These are phyloP conservation scores for Heteractis magnifica DNA, from an alignment of 92 coral and sea anemone species.

Conservation along the genomic window DNA sequence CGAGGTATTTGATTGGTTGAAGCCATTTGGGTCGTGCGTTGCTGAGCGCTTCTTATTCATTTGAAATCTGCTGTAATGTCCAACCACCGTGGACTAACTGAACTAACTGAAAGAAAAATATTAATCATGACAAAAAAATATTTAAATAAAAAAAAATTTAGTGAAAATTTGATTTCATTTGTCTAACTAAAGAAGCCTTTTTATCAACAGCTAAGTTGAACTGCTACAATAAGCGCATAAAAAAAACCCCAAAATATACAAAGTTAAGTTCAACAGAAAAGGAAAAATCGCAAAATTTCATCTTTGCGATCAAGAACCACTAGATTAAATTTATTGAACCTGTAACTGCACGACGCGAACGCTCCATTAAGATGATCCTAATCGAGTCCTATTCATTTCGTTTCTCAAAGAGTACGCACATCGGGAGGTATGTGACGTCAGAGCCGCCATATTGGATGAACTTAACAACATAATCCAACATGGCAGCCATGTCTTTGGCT, in stretches of 20 bases:
- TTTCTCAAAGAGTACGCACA: not conserved
- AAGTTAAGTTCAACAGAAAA: not conserved
- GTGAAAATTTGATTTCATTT: not conserved
- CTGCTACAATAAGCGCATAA: not conserved
- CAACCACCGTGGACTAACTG: not conserved
- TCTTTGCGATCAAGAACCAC: no score
- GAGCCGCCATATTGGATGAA: not conserved
- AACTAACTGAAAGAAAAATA: not conserved
- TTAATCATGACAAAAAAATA: not conserved
- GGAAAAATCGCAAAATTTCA: not conserved
- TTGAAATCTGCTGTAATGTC: not conserved
- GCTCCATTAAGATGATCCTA: not conserved
- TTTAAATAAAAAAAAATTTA: not conserved
- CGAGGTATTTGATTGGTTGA: not conserved
- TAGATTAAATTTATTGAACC: no score
- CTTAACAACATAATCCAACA: not conserved
- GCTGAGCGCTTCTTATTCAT: not conserved
- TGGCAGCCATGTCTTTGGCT: not conserved
- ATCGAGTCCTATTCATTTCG: not conserved
- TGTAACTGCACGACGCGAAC: no score
- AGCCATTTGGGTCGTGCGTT: not conserved
- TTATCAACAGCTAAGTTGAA: not conserved
- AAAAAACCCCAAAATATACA: not conserved
- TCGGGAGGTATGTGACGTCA: not conserved
- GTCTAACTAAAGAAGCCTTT: no score